phyloP scores from a whole-genome alignment of 2,113 vertebrate species.

The Alectura lathami region DNA sequence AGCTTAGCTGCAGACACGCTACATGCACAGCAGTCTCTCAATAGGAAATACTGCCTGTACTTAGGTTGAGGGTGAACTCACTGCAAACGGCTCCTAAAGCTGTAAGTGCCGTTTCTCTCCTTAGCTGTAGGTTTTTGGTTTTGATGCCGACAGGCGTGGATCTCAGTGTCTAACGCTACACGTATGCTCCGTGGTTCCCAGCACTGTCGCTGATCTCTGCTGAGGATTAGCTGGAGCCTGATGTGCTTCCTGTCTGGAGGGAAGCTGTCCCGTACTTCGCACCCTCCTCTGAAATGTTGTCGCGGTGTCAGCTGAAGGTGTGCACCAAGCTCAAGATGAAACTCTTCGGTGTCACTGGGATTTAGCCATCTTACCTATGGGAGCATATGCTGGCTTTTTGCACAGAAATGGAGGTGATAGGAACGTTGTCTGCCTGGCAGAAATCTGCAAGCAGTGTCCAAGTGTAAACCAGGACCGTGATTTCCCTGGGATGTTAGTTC shows the following conservation, averaged over 20 bases:
- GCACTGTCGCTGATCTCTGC: accelerated
- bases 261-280: background rate
- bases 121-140: background rate
- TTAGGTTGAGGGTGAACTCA: background rate
- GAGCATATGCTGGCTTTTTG: background rate
- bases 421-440: background rate
- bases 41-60: background rate
- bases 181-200: background rate
- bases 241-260: background rate
- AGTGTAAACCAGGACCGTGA: background rate
- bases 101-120: background rate
- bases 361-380: background rate
- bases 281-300: background rate
- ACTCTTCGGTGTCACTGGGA: background rate
- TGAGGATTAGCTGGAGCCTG: background rate
- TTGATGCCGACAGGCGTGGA: background rate
- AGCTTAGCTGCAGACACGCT: background rate
- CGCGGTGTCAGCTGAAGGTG: background rate
- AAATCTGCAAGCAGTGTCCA: background rate
- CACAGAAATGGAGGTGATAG: background rate
- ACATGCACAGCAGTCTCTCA: background rate
- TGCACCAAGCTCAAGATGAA: background rate
- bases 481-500: background rate
- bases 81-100: background rate
- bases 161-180: background rate